A percentile compares a stretch with the other conserved stretches of the same genome.
Conservation (phyloP, 2,797 vertebrate genomes). For the Potorous gilbertii region DNA sequence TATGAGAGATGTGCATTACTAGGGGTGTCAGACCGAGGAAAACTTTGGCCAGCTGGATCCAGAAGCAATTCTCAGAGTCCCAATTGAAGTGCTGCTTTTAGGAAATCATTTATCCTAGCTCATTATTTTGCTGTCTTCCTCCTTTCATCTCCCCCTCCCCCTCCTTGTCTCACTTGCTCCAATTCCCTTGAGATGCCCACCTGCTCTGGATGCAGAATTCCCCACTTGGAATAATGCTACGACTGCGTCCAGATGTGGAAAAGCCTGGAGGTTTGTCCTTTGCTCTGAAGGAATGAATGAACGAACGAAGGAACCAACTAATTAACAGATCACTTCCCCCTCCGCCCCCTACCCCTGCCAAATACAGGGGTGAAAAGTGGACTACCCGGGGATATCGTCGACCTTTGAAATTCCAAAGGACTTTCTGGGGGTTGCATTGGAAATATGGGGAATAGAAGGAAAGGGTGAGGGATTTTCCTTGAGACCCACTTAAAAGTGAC, state of each 20-base stretch:
- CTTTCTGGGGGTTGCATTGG: background rate
- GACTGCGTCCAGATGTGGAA: background rate
- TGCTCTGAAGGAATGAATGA: background rate
- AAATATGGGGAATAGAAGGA: background rate
- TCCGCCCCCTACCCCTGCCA: background rate
- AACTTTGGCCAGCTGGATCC: background rate
- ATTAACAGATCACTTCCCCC: background rate
- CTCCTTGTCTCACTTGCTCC: background rate
- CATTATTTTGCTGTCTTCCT: rapidly evolving
- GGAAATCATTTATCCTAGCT: rapidly evolving
- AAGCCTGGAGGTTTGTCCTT: background rate
- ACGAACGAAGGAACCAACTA: background rate
- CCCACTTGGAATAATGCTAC: background rate
- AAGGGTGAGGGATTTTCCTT: background rate
- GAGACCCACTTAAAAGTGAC: background rate
- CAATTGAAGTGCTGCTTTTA: background rate
- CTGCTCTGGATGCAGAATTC: constrained; percentile 38
- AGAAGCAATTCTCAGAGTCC: background rate
- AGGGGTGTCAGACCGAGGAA: background rate
- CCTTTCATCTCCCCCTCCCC: background rate
- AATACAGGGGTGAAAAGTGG: rapidly evolving
- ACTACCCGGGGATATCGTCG: rapidly evolving
- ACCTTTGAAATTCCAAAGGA: background rate
- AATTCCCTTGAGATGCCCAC: constrained; percentile 10
- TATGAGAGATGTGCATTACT: background rate